Evolutionary conservation across 30 jellyfish, hydroid and myxozoan species (phyloP).

Genomic region (Rhopilema esculentum): DNA sequence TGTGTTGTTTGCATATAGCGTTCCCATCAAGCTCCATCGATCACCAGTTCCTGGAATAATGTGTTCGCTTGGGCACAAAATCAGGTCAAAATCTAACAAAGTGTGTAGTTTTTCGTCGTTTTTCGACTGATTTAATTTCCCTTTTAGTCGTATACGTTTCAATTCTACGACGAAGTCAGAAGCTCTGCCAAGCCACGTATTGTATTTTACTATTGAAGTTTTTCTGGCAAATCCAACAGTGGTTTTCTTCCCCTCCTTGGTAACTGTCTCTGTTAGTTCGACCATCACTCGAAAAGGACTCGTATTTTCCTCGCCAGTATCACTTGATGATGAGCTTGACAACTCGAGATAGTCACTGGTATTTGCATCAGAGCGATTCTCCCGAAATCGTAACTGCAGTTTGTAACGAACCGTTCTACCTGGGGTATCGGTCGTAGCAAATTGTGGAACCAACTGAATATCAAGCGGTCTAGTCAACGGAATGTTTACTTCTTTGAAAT

Average conservation of each 20-base stretch:
- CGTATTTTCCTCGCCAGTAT: neutral
- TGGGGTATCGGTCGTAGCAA: constrained; percentile 58
- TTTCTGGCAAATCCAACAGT: constrained; percentile 45
- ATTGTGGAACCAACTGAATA: constrained; percentile 62
- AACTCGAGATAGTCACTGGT: neutral
- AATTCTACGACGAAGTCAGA: constrained; percentile 5
- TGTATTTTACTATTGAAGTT: constrained; percentile 41
- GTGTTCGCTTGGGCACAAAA: constrained; percentile 68
- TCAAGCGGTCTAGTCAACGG: constrained; percentile 40
- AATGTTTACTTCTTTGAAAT: constrained; percentile 31
- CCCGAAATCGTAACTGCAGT: constrained; percentile 41
- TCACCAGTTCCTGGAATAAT: constrained; percentile 52
- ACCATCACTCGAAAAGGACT: constrained; percentile 8
- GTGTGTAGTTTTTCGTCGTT: constrained; percentile 1
- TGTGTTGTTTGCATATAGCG: constrained; percentile 33
- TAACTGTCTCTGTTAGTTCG: constrained; percentile 46
- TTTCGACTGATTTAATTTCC: constrained; percentile 4
- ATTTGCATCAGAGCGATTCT: neutral
- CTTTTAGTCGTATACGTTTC: constrained; percentile 44
- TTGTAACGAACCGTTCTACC: constrained; percentile 51
- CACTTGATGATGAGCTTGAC: constrained; percentile 29
- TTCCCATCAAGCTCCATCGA: constrained; percentile 56
- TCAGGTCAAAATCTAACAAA: constrained; percentile 45
- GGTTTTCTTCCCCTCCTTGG: constrained; percentile 32
- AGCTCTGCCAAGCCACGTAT: constrained; percentile 44